Conservation (phyloP, 92 coral and sea anemone genomes). For the Heliopora coerulea region DNA sequence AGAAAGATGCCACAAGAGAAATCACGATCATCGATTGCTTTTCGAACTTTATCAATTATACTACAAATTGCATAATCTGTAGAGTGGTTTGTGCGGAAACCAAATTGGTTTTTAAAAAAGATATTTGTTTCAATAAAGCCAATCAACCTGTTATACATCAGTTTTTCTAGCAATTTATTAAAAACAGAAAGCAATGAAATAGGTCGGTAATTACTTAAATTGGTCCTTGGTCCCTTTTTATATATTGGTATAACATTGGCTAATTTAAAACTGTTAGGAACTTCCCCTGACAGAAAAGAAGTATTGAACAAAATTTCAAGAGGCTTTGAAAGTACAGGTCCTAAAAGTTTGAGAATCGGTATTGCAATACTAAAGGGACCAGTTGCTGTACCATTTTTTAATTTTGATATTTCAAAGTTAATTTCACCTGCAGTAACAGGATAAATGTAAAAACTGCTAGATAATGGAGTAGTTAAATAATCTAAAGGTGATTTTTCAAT, state of each 20-base stretch:
- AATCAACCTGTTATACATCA: not conserved
- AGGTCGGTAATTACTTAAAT: not conserved
- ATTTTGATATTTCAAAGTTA: constrained; percentile 38
- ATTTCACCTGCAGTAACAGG: constrained; percentile 26
- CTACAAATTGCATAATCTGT: constrained; percentile 28
- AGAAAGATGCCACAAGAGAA: constrained; percentile 12
- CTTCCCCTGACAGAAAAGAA: constrained; percentile 45
- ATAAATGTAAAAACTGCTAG: constrained; percentile 9
- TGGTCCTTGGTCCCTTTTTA: not conserved
- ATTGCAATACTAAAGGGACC: constrained; percentile 44
- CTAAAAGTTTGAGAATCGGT: constrained; percentile 37
- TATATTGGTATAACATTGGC: constrained; percentile 34
- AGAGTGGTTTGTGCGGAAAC: constrained; percentile 23
- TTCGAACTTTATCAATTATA: too few species aligned
- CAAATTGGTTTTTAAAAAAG: constrained; percentile 19
- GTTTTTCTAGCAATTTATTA: not conserved
- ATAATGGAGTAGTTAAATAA: not conserved
- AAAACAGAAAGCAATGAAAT: not conserved
- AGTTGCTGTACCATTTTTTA: constrained; percentile 15
- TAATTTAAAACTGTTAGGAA: too few species aligned
- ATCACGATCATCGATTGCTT: constrained; percentile 22
- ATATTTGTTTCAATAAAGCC: constrained; percentile 14
- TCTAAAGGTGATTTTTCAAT: constrained; percentile 18
- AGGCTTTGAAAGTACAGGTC: constrained; percentile 52
- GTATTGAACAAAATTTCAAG: constrained; percentile 51